phyloP scores from a whole-genome alignment of 2,888 invertebrate species.

The Meganola albula region DNA sequence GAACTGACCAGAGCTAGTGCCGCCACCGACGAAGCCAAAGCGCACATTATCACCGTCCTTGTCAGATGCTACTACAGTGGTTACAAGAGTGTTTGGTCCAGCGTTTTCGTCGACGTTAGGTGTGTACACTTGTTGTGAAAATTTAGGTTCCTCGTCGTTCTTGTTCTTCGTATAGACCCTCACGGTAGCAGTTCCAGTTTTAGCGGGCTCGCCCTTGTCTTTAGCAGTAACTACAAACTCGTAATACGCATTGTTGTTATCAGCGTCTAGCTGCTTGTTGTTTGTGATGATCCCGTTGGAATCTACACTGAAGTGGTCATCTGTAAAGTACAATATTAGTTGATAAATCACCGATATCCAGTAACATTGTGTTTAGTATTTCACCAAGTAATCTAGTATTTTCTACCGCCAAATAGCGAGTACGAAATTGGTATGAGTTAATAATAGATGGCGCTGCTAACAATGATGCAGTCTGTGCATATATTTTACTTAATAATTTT shows the following conservation, averaged over 20 bases:
- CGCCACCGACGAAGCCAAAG: conserved; percentile 94
- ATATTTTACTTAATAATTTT: too few species aligned
- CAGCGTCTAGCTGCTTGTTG: conserved; percentile 95
- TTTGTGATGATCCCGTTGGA: conserved; percentile 95
- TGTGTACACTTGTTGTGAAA: conserved; percentile 97
- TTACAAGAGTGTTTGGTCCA: conserved; percentile 95
- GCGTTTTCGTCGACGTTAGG: conserved; percentile 98
- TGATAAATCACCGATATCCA: too few species aligned
- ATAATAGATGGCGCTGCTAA: too few species aligned
- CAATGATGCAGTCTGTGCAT: too few species aligned
- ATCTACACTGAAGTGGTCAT: conserved; percentile 97
- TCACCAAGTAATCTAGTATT: too few species aligned
- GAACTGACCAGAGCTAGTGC: conserved; percentile 93
- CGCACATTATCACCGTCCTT: conserved; percentile 98
- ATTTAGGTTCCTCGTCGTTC: conserved; percentile 98
- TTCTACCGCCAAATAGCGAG: too few species aligned
- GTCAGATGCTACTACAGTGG: conserved; percentile 97
- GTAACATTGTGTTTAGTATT: too few species aligned
- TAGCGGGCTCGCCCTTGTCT: conserved; percentile 95
- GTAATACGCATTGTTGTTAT: conserved; percentile 97
- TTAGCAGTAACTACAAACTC: conserved; percentile 96
- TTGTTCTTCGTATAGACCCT: conserved; percentile 98
- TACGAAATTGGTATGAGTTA: too few species aligned
- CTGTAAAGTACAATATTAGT: conserved; percentile 67
- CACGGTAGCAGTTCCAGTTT: conserved; percentile 95